Conservation (phyloP, 2,888 invertebrate species). For the Drosophila subsilvestris region DNA sequence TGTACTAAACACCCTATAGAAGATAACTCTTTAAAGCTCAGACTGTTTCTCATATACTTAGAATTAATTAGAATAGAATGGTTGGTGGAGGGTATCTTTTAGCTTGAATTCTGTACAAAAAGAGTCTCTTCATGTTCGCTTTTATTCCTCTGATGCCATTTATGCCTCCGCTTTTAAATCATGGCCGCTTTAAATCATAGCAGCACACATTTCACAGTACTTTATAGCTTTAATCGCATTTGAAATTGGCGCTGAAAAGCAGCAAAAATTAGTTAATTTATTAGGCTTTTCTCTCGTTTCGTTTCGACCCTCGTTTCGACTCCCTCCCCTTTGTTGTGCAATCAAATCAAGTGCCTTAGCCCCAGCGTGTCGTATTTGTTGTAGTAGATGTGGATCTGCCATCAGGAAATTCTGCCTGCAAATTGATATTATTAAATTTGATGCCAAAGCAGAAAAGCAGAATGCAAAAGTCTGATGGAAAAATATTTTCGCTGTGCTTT, state of each 20-base stretch:
- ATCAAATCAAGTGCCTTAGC: slow-evolving; percentile 51
- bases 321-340: slow-evolving; percentile 11
- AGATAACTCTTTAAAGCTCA: neutral
- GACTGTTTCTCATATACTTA: no score
- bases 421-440: slow-evolving; percentile 60
- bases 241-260: slow-evolving; percentile 19
- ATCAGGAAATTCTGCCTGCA: neutral
- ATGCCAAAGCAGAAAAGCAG: slow-evolving; percentile 19
- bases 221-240: neutral
- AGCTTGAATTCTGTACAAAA: neutral
- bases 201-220: slow-evolving; percentile 15
- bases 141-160: neutral
- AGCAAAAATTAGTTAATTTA: slow-evolving; percentile 56
- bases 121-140: neutral
- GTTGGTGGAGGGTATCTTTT: no score
- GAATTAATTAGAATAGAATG: no score
- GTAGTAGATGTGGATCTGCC: no score
- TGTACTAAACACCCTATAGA: no score
- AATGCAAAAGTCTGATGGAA: neutral
- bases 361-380: neutral
- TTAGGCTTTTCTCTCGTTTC: neutral
- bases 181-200: slow-evolving; percentile 54
- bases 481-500: neutral
- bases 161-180: neutral
- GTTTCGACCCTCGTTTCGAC: neutral